Percentiles rank a stretch among this genome's conserved stretches.
Conservation (phyloP, 2,113 vertebrate species). For the Lota lota region DNA sequence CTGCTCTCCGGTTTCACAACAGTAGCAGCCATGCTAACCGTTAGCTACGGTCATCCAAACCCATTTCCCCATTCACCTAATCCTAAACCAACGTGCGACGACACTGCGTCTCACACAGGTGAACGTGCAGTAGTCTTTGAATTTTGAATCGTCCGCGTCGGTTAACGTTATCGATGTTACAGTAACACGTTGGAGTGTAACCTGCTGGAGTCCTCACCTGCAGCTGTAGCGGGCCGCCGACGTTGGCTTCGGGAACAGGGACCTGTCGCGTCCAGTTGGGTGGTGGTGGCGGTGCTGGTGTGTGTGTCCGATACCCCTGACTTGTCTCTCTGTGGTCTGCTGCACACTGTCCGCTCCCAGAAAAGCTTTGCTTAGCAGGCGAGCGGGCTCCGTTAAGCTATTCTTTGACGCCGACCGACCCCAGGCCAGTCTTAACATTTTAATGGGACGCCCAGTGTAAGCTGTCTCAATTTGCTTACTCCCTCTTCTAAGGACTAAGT, state of each 20-base stretch:
- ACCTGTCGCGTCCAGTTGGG: slow-evolving; percentile 23
- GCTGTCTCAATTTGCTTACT: background rate
- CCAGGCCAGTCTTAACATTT: slow-evolving; percentile 62
- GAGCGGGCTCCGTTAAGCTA: slow-evolving; percentile 25
- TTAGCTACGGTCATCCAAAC: too few species aligned
- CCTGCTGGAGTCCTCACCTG: too few species aligned
- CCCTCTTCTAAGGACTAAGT: background rate
- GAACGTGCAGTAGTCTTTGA: too few species aligned
- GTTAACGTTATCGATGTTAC: too few species aligned
- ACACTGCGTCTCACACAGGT: too few species aligned
- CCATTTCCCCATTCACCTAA: too few species aligned
- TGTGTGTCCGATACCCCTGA: slow-evolving; percentile 16
- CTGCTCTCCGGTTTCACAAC: too few species aligned
- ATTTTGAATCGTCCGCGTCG: too few species aligned
- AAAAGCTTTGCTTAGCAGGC: slow-evolving; percentile 21
- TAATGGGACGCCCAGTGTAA: slow-evolving; percentile 30
- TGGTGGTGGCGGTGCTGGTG: background rate
- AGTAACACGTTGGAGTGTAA: too few species aligned
- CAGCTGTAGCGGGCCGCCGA: too few species aligned
- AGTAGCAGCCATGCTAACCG: too few species aligned
- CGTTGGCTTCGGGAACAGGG: background rate
- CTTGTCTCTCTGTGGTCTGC: background rate
- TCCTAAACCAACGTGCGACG: too few species aligned
- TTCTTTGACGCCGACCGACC: slow-evolving; percentile 33
- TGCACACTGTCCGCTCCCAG: background rate